These are phyloP conservation scores for Danaus melanippus DNA, from an alignment of 1,140 invertebrate species.

Conservation along the genomic window DNA sequence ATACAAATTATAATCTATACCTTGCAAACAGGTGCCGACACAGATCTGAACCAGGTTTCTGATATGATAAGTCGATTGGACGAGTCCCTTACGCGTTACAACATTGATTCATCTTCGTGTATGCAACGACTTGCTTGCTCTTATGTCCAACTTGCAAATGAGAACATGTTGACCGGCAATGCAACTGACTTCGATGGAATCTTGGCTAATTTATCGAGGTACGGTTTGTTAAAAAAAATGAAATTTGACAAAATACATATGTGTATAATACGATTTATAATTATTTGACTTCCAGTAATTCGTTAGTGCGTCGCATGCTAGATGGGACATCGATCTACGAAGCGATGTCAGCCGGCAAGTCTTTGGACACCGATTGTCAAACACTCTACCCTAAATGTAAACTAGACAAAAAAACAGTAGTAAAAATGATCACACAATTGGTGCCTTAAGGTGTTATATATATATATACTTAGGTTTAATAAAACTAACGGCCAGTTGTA, in stretches of 20 bases:
- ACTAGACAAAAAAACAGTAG: conserved; percentile 75
- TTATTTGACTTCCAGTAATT: conserved; percentile 74
- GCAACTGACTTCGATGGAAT: conserved; percentile 78
- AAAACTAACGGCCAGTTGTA: no score
- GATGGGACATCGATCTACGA: conserved; percentile 84
- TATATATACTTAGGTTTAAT: no score
- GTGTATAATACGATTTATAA: conserved; percentile 1
- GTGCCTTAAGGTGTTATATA: conserved; percentile 49
- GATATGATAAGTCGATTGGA: conserved; percentile 81
- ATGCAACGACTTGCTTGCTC: conserved; percentile 84
- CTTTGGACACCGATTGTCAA: conserved; percentile 74
- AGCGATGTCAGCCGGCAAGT: conserved; percentile 79
- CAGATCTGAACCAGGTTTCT: conserved; percentile 74
- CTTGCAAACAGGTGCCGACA: conserved; percentile 73
- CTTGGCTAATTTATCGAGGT: conserved; percentile 77
- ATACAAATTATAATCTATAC: conserved; percentile 5
- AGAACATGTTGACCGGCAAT: conserved; percentile 74
- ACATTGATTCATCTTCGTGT: conserved; percentile 84
- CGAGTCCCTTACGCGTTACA: conserved; percentile 78
- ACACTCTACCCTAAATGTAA: conserved; percentile 75
- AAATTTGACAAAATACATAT: no score
- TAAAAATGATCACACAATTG: conserved; percentile 75
- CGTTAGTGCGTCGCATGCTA: conserved; percentile 79
- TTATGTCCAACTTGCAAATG: conserved; percentile 79
- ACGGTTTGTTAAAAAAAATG: conserved; percentile 28